These are phyloP conservation scores for Lota lota DNA, from an alignment of 2,113 vertebrate genomes.

Conservation along the genomic window DNA sequence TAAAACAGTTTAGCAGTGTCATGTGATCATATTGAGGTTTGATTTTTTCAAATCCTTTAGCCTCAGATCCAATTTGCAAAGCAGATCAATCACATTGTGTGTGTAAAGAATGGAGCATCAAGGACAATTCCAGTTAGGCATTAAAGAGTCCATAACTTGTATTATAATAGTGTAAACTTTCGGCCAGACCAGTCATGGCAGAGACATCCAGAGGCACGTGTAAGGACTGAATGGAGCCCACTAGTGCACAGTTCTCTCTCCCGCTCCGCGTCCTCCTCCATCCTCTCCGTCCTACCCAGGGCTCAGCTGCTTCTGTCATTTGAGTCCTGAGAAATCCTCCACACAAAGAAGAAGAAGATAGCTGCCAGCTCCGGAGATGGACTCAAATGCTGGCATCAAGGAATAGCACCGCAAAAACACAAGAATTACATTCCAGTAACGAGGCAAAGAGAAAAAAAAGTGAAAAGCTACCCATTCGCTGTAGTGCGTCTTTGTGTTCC, in stretches of 20 bases:
- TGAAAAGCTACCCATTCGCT: constrained; percentile 47
- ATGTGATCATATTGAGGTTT: constrained; percentile 31
- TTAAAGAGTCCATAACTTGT: constrained; percentile 25
- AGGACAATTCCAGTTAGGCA: constrained; percentile 39
- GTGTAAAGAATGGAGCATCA: constrained; percentile 41
- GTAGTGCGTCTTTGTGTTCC: constrained; percentile 54
- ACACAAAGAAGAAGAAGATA: constrained; percentile 25
- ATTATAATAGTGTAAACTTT: constrained; percentile 21
- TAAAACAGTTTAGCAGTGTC: constrained; percentile 11
- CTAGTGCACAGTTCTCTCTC: constrained; percentile 43
- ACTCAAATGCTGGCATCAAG: constrained; percentile 44
- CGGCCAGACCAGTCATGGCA: constrained; percentile 44
- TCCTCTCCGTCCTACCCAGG: constrained; percentile 44
- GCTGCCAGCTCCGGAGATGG: constrained; percentile 51
- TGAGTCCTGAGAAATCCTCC: constrained; percentile 55
- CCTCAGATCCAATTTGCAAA: constrained; percentile 70
- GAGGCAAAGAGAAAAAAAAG: constrained; percentile 53
- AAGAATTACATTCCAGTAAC: constrained; percentile 33
- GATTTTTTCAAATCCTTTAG: constrained; percentile 55
- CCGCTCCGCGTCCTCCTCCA: constrained; percentile 27
- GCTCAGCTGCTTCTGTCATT: constrained; percentile 50
- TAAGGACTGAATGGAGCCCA: constrained; percentile 49
- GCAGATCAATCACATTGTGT: constrained; percentile 54
- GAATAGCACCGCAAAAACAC: constrained; percentile 37
- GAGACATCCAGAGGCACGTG: constrained; percentile 61